A percentile compares a stretch with the other conserved stretches of the same genome.
phyloP scores from a whole-genome alignment of 2,888 invertebrate species.

The Dione juno region DNA sequence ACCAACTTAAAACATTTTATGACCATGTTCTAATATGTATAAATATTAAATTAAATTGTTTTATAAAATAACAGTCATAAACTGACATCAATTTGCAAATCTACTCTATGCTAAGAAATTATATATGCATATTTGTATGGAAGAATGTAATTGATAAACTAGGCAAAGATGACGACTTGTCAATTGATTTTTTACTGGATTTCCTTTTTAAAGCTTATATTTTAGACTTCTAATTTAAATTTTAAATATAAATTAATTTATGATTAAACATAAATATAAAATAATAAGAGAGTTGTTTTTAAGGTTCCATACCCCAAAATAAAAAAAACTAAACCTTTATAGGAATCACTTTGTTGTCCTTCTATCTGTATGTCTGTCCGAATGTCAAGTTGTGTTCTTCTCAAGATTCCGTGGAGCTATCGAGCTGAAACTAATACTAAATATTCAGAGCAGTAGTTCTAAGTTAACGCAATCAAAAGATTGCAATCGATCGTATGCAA shows the following conservation, averaged over 20 bases:
- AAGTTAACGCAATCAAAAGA: no score
- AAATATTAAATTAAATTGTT: constrained; percentile 1
- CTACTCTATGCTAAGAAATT: constrained; percentile 29
- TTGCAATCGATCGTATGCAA: no score
- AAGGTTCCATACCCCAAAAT: not conserved
- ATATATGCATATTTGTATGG: constrained; percentile 33
- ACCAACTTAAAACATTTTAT: constrained; percentile 6
- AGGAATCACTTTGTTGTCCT: not conserved
- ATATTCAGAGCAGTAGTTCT: no score
- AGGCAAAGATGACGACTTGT: constrained; percentile 29
- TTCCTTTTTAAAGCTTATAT: constrained; percentile 33
- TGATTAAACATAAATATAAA: no score
- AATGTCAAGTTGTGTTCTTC: no score
- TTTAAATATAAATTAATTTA: no score
- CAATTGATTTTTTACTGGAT: constrained; percentile 36
- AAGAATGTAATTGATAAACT: constrained; percentile 31
- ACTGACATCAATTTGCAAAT: constrained; percentile 32
- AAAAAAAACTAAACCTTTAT: no score
- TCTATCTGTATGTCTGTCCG: no score
- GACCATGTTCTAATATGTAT: not conserved
- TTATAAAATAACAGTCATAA: constrained; percentile 18
- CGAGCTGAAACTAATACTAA: no score
- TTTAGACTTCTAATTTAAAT: constrained; percentile 26
- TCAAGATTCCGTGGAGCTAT: no score
- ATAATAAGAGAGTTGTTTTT: no score